Base-by-base conservation (phyloP, 2,888 invertebrate genomes). In the Ophion ellenae region DNA sequence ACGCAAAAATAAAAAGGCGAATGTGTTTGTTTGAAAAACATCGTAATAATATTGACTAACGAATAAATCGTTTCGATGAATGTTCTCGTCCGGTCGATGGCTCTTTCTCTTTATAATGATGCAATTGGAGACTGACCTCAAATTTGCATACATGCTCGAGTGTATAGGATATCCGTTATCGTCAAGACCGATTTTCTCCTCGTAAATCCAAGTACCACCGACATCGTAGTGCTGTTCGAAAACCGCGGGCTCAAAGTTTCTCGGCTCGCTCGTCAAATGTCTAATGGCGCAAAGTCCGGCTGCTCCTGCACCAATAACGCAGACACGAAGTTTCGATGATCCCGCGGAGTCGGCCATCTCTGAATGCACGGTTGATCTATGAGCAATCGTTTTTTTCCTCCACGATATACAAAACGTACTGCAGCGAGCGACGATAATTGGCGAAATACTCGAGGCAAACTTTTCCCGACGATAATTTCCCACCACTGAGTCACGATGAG, bases 131-230 rank as follows among this genome's bases (percentile, higher is more conserved):
- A 88, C 93, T 92, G 94, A 97, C 97, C 95, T 95, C 63, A 98
- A 94, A 91, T 96, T 95, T 91, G 96, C 95, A 92, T 98, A 98
- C 97, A 97, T 97, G 94, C 97, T 97, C 6, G 97, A 96, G 92
- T 97, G 97, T 14, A 97, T 94, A 0, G 97, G 96, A 20, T 96
- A 90, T 0, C 97, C 97, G 92, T 96, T 94, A 1, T 96, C 95
- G 88, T 97, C 97, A 0, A 93, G 89, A 1, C 96, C 97, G 1
- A 95, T 95, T 28, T 95, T 92, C 6, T 97, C 96, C 9, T 96
- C 96, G 91, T 97, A 97, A 45, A 96, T 95, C 98, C 98, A 98
- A 0, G 97, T 97, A 1, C 98, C 98, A 7, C 98, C 98, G 20
- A 97, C 92, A 76, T 95, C 91, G 17, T 94, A 94, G 0, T 96